These are phyloP conservation scores for Pica pica DNA, from an alignment of 2,113 vertebrate genomes.

Conservation along the genomic window DNA sequence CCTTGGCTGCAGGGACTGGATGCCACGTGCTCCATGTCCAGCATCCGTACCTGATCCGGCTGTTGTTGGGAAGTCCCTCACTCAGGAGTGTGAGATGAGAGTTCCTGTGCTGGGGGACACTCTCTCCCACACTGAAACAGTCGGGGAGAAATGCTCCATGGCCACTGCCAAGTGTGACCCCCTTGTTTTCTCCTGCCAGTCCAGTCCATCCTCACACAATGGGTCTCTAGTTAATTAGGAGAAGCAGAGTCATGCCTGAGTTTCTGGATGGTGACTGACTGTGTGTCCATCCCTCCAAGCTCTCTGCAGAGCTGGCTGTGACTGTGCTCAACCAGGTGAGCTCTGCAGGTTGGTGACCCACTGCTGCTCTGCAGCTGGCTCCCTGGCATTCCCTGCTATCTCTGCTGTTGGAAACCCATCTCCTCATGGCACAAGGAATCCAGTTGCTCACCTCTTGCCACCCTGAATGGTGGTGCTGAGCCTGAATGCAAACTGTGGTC, in stretches of 20 bases:
- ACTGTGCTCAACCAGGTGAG: not conserved
- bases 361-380: not conserved
- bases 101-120: accelerated
- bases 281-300: accelerated
- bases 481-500: not conserved
- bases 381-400: not conserved
- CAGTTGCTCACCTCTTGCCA: not conserved
- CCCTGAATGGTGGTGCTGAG: not conserved
- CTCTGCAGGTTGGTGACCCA: not conserved
- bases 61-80: accelerated
- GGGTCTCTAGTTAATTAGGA: not conserved
- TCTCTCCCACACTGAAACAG: not conserved
- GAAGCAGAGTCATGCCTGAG: not conserved
- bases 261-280: not conserved
- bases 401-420: not conserved
- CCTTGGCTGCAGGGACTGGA: not conserved
- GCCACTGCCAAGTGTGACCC: accelerated
- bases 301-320: not conserved
- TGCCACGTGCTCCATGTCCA: accelerated
- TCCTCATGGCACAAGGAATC: not conserved
- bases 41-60: accelerated
- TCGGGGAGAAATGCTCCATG: not conserved
- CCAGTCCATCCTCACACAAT: not conserved
- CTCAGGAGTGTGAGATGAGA: not conserved
- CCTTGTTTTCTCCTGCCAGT: not conserved